Evolutionary conservation across 1,140 invertebrate genomes (phyloP).

Genomic region (Trichonephila clavata): DNA sequence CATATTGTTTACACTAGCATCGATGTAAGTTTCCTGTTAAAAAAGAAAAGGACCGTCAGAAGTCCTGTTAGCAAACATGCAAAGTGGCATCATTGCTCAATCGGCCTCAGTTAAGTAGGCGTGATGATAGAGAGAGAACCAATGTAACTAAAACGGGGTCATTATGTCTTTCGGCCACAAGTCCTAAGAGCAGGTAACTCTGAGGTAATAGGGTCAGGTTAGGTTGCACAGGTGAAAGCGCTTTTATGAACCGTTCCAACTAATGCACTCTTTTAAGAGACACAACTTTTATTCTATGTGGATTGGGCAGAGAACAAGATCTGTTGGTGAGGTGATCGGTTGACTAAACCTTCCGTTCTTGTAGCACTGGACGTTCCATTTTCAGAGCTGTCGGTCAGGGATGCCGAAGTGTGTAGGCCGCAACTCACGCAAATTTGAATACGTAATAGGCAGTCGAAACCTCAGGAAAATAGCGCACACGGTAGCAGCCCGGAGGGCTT

Average conservation of each 20-base stretch:
- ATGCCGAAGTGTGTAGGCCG: not conserved
- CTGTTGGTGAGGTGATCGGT: not conserved
- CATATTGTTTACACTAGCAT: too few species aligned
- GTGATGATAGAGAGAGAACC: constrained; percentile 48
- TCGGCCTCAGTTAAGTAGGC: constrained; percentile 36
- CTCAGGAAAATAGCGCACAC: too few species aligned
- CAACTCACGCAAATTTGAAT: not conserved
- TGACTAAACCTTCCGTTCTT: not conserved
- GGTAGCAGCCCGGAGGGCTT: too few species aligned
- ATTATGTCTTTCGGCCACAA: constrained; percentile 60
- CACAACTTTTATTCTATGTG: not conserved
- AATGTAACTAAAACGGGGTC: constrained; percentile 40
- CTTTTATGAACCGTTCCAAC: constrained; percentile 2
- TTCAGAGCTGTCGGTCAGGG: constrained; percentile 16
- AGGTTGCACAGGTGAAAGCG: constrained; percentile 38
- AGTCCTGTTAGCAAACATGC: constrained; percentile 31
- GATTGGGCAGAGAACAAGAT: not conserved
- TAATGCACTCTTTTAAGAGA: not conserved
- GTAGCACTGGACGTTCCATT: not conserved
- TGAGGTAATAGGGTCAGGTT: constrained; percentile 63
- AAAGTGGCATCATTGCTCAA: constrained; percentile 34
- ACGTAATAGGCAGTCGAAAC: not conserved
- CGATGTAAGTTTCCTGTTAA: too few species aligned
- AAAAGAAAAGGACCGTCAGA: not conserved
- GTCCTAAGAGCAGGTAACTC: constrained; percentile 28